Evolutionary conservation across 1,140 invertebrate genomes (phyloP), one percentile per base, ranked within the genome.

Genomic region (Musca domestica): DNA sequence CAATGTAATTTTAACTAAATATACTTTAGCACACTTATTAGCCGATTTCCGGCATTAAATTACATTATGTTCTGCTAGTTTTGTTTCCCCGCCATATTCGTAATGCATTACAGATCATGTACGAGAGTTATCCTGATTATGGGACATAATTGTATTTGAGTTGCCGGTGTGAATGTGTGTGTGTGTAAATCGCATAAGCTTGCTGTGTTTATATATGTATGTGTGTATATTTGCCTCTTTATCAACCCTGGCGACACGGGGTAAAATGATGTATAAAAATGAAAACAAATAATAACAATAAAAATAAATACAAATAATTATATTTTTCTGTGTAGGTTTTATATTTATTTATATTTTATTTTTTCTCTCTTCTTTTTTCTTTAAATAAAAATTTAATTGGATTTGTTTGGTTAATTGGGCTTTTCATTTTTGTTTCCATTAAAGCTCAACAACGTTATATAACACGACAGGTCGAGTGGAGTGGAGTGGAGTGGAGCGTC

Each of bases 251-350:
- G 23, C 15, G 22, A 52, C 23, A 52, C 19, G 23, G 27, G 12
- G 23, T 20, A 52, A 52, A 52, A 52, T 7, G 12, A 14, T 9
- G 48, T 51, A 17, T 17, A 51, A 17, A 19, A 9, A 23, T 22
- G 22, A 20, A 52, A 52, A 20, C 19, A 20, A 52, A 52, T 22
- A 52, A 52, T 52, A 51, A 51, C 48, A 51, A 54, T 22, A 56
- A 56, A 56, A 56, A 27, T 6, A 56, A 56, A 56, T 27, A 41
- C 34, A 41, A 56, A 56, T 56, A 56, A 56, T 56, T 56, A 56
- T 27, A 27, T 56, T 56, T n/a, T 56, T 56, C 34, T 41, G 34
- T 41, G 34, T 41, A 41, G 34, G 34, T 41, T 41, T 41, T 41
- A 10, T 41, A 12, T 41, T 41, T 41, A 12, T 9, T 4, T 9